These are phyloP conservation scores for Rynchops niger DNA, from an alignment of 2,113 vertebrate genomes.

Conservation along the genomic window DNA sequence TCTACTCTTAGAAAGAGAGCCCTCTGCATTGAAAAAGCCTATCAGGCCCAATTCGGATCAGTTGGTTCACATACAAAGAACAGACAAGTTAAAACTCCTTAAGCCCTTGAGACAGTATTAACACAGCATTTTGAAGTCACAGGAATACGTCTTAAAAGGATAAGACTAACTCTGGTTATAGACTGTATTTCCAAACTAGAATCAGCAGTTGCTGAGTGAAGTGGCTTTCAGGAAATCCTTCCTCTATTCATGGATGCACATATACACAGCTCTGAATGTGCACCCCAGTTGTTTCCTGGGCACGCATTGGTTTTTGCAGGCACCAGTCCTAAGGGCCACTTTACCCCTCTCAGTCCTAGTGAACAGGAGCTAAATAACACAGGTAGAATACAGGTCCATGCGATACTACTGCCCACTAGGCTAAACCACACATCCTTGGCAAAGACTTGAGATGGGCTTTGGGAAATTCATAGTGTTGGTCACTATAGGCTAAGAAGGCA, in stretches of 20 bases:
- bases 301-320: neutral
- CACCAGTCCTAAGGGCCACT: accelerated
- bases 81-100: neutral
- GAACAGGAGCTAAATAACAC: neutral
- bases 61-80: neutral
- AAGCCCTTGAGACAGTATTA: neutral
- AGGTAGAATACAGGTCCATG: neutral
- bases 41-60: neutral
- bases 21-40: neutral
- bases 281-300: neutral
- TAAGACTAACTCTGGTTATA: neutral
- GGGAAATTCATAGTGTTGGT: neutral
- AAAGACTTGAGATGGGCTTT: neutral
- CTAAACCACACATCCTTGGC: neutral
- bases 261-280: neutral
- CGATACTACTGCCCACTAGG: neutral
- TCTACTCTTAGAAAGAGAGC: neutral
- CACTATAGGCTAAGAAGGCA: neutral
- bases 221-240: neutral
- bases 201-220: neutral
- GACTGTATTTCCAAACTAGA: neutral
- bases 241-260: neutral
- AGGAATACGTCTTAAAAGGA: neutral
- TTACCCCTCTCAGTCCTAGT: neutral
- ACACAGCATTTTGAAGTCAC: neutral